Conservation (phyloP, 2,113 vertebrate genomes). For the Aldabrachelys gigantea region DNA sequence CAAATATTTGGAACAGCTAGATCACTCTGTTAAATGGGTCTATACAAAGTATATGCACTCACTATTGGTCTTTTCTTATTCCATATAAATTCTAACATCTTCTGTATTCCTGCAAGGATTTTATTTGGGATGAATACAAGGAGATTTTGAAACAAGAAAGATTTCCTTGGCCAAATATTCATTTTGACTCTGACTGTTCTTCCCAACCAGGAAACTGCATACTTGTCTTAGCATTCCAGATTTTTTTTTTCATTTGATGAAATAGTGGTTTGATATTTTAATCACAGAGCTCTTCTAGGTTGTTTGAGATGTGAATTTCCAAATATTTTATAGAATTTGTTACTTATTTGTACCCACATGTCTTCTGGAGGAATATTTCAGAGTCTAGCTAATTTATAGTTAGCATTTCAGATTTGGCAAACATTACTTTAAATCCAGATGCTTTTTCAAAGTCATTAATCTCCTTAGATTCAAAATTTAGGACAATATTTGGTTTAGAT, state of each 20-base stretch:
- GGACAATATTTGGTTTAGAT: background rate
- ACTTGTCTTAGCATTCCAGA: background rate
- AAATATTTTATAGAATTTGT: background rate
- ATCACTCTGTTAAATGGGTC: background rate
- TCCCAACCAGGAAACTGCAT: background rate
- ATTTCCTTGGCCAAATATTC: background rate
- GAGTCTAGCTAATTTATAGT: background rate
- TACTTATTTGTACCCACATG: background rate
- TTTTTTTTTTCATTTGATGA: background rate
- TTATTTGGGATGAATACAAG: background rate
- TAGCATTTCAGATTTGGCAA: background rate
- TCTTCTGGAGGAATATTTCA: background rate
- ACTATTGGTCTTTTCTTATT: background rate
- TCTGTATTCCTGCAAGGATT: background rate
- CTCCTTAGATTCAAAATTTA: background rate
- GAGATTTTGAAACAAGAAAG: background rate
- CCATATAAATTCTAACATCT: background rate
- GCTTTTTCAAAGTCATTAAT: background rate
- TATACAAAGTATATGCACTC: background rate
- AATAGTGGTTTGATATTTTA: background rate
- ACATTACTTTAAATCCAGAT: background rate
- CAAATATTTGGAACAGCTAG: background rate
- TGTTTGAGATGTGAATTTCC: background rate
- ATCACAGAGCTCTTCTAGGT: background rate
- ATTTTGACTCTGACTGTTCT: background rate